Base-by-base conservation (phyloP, 2,113 vertebrate species). In the Pogonocichla stellata region DNA sequence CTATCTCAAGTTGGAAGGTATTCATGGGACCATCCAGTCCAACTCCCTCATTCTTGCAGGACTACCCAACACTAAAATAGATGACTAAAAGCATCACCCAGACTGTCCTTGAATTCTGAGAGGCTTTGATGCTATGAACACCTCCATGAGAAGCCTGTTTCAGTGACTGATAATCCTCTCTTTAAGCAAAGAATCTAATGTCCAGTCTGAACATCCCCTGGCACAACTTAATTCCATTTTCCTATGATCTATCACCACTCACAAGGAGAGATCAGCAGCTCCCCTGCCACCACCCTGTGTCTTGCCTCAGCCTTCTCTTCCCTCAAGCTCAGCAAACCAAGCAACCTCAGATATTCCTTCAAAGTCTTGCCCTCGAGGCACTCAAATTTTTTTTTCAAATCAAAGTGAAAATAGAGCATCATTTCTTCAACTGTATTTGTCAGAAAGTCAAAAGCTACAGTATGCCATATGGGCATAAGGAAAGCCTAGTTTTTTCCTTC, bases 231-330 rank as follows among this genome's bases (percentile, higher is more conserved):
- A 42, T 36, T 28, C 23, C 26, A 12, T 34, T 61, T 70, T 31
- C 15, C 24, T 0, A 1, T 22, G 19, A 36, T 23, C 36, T 61
- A 3, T 5, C 1, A 2, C 36, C 3, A 9, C 26, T 56, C 45
- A 47, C 25, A 29, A 56, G 11, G 9, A 69, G 54, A 28, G 13
- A 72, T 9, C 19, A 73, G 13, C 33, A 42, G 9, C 23, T 56
- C 4, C 17, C 8, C 3, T 1, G 6, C 9, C 2, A 1, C 34
- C 16, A 4, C 5, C 14, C 20, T 0, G 0, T 15, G 20, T 14
- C 66, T 66, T n/a, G 9, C 25, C 26, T 61, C 61, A 74, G 29
- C 12, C 9, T 31, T 34, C 64, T 72, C 28, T n/a, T 70, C 53
- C 42, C 64, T 40, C 16, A 64, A 22, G 8, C 10, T 50, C 11